Percentiles rank a stretch among this genome's conserved stretches.
These are phyloP conservation scores for Hecatera dysodea DNA, from an alignment of 2,888 invertebrate species.

Conservation along the genomic window DNA sequence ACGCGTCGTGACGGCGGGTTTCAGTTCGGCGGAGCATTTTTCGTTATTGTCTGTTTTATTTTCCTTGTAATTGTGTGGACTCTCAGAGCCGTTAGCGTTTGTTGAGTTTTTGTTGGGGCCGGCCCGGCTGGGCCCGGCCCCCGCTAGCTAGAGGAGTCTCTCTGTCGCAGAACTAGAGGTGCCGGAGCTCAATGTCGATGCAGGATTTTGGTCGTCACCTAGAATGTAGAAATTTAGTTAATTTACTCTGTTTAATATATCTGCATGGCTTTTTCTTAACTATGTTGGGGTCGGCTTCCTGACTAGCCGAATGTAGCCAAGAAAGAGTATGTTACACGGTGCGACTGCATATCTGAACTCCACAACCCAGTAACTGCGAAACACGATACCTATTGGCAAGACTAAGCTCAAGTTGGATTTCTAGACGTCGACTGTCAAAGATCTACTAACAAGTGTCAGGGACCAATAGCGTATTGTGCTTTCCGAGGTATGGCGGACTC, in stretches of 20 bases:
- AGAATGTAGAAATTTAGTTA: slow-evolving; percentile 49
- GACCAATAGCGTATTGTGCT: too few species aligned
- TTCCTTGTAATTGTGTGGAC: slow-evolving; percentile 74
- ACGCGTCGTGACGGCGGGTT: slow-evolving; percentile 73
- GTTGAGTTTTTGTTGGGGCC: slow-evolving; percentile 87
- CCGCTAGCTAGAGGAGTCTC: slow-evolving; percentile 94
- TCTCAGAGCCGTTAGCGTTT: slow-evolving; percentile 75
- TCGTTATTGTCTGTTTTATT: slow-evolving; percentile 73
- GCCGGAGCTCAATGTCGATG: slow-evolving; percentile 91
- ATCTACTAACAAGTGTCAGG: too few species aligned
- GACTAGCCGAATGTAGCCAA: too few species aligned
- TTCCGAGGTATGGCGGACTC: too few species aligned
- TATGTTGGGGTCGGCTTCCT: neutral
- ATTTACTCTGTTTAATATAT: neutral
- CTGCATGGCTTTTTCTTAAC: too few species aligned
- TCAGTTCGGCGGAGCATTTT: slow-evolving; percentile 60
- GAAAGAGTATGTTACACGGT: too few species aligned
- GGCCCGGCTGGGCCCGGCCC: slow-evolving; percentile 91
- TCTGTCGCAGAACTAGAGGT: slow-evolving; percentile 94
- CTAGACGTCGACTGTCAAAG: too few species aligned
- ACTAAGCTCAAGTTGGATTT: too few species aligned
- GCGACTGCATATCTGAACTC: too few species aligned
- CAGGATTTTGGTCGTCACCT: slow-evolving; percentile 90
- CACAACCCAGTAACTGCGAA: too few species aligned
- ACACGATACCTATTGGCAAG: too few species aligned